A percentile compares a stretch with the other conserved stretches of the same genome.
These are phyloP conservation scores for Mimachlamys varia DNA, from an alignment of 2,888 invertebrate genomes.

Conservation along the genomic window DNA sequence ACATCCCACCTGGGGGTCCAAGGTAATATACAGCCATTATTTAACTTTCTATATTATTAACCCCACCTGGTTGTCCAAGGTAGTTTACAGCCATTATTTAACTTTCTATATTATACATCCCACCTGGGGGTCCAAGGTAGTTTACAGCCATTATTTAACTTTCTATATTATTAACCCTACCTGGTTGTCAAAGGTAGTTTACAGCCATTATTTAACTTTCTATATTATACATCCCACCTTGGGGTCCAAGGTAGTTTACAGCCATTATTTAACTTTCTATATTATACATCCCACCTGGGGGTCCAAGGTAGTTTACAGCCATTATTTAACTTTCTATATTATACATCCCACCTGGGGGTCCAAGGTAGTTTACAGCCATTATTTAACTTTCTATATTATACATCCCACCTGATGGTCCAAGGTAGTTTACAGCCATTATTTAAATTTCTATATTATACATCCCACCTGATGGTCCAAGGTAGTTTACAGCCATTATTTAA, in stretches of 20 bases:
- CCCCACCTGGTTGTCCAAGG: constrained; percentile 98
- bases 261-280: constrained; percentile 96
- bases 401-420: constrained; percentile 99
- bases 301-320: constrained; percentile 97
- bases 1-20: constrained; percentile 98
- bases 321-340: constrained; percentile 96
- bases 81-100: too few species aligned
- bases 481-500: too few species aligned
- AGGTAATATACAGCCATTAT: too few species aligned
- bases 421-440: too few species aligned
- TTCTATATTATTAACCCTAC: constrained; percentile 98
- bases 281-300: constrained; percentile 98
- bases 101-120: constrained; percentile 98
- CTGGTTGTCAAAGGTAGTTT: constrained; percentile 97
- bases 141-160: too few species aligned
- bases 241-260: constrained; percentile 97
- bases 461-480: constrained; percentile 99
- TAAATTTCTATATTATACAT: constrained; percentile 95
- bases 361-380: too few species aligned
- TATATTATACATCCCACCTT: constrained; percentile 98
- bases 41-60: constrained; percentile 97
- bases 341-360: constrained; percentile 99
- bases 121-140: constrained; percentile 97
- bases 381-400: constrained; percentile 96
- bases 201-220: too few species aligned